Base-by-base conservation (phyloP, 2,797 vertebrate species). In the Gouania willdenowi region DNA sequence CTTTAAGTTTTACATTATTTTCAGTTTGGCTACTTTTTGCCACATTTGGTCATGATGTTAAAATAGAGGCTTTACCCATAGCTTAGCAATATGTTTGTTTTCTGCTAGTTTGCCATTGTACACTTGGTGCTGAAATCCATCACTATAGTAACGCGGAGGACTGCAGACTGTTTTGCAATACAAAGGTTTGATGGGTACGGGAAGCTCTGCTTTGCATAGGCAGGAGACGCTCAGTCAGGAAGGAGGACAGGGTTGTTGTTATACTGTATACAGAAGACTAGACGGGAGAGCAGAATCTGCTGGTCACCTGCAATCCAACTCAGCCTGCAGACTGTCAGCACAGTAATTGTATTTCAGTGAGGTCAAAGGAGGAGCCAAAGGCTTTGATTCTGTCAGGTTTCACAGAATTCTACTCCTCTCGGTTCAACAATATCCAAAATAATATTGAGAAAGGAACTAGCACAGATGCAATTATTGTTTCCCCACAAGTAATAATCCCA, bases 71-170 rank as follows among this genome's bases (percentile, higher is more conserved):
- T 54, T 71, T 36, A 45, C 68, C 40, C 41, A 58, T 33, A 22
- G 16, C 32, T 49, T 49, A 18, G 30, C 53, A 58, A 71, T 58
- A 59, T 73, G 55, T 66, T 54, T 71, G 66, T 71, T 75, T 67
- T 51, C 44, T 49, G 37, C 35, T 67, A 35, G 49, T 62, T 57
- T 29, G 44, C 36, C 17, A 8, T 69, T 60, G 76, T 40, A 33
- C 52, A 37, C 57, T 8, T 48, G 64, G 50, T 57, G 72, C 48
- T 55, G 43, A 66, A 70, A 48, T 49, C 47, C 59, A 70, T 85
- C 69, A 34, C 85, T 83, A 86, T 86, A 81, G 83, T 70, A 84
- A 88, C 85, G 18, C 43, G 14, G 69, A 48, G 54, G 66, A 66
- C 63, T 66, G 75, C 77, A 79, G 73, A 79, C 71, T 77, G 54